Percentiles rank a stretch among this genome's conserved stretches.
Evolutionary conservation across 2,888 invertebrate genomes (phyloP).

Genomic region (Harpalus rufipes): DNA sequence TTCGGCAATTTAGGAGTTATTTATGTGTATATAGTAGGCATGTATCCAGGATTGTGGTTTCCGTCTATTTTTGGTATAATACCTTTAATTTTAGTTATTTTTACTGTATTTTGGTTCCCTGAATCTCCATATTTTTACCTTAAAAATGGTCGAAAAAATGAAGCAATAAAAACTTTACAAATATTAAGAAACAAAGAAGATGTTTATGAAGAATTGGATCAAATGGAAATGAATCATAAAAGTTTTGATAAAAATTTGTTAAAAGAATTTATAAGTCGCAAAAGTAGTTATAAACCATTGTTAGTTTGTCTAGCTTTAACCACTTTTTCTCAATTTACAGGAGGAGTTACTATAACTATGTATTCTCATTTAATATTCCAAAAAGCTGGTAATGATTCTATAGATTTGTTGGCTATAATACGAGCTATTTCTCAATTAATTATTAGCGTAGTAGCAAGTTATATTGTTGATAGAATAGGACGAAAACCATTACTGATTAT

Average conservation of each 20-base stretch:
- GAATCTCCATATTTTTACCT: slow-evolving; percentile 74
- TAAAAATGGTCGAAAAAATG: slow-evolving; percentile 1
- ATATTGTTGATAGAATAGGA: slow-evolving; percentile 81
- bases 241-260: slow-evolving; percentile 75
- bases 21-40: slow-evolving; percentile 80
- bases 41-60: slow-evolving; percentile 78
- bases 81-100: slow-evolving; percentile 79
- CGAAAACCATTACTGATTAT: slow-evolving; percentile 78
- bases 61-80: slow-evolving; percentile 79
- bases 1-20: slow-evolving; percentile 72
- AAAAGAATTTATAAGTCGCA: slow-evolving; percentile 78
- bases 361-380: slow-evolving; percentile 81
- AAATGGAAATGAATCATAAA: slow-evolving; percentile 77
- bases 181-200: slow-evolving; percentile 78
- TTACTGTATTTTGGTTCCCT: slow-evolving; percentile 80
- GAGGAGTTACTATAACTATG: slow-evolving; percentile 80
- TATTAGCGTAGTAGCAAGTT: slow-evolving; percentile 79
- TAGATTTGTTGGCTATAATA: slow-evolving; percentile 73
- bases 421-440: slow-evolving; percentile 79
- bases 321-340: slow-evolving; percentile 80
- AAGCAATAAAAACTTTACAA: slow-evolving; percentile 75
- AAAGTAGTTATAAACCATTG: slow-evolving; percentile 79
- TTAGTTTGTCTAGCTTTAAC: slow-evolving; percentile 80
- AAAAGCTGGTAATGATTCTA: slow-evolving; percentile 69
- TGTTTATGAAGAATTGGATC: slow-evolving; percentile 71